A percentile compares a stretch with the other conserved stretches of the same genome.
Evolutionary conservation across 2,797 vertebrate species (phyloP).

Genomic region (Rhinogobio ventralis): DNA sequence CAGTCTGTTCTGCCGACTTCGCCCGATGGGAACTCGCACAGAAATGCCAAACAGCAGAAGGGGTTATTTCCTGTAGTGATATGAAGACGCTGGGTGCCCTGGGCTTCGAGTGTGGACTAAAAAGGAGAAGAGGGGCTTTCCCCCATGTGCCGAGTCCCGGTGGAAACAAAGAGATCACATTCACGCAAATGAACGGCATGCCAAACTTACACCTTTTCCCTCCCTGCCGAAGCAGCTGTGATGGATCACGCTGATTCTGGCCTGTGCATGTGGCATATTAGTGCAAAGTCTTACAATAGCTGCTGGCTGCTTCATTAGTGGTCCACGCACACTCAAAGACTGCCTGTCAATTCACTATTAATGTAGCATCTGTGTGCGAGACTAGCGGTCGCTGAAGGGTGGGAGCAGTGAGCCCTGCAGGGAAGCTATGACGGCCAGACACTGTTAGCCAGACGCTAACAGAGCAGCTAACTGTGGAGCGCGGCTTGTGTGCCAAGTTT

Average conservation of each 20-base stretch:
- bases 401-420: slow-evolving; percentile 49
- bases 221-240: slow-evolving; percentile 17
- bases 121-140: slow-evolving; percentile 17
- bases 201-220: slow-evolving; percentile 38
- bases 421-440: slow-evolving; percentile 45
- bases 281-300: slow-evolving; percentile 57
- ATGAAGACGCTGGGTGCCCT: slow-evolving; percentile 46
- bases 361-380: slow-evolving; percentile 77
- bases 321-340: slow-evolving; percentile 73
- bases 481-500: slow-evolving; percentile 45
- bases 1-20: slow-evolving; percentile 61
- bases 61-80: slow-evolving; percentile 63
- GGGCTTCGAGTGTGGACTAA: slow-evolving; percentile 57
- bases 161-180: slow-evolving; percentile 32
- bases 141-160: not conserved
- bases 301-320: slow-evolving; percentile 75
- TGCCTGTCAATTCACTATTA: slow-evolving; percentile 78
- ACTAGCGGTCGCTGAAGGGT: slow-evolving; percentile 48
- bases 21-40: slow-evolving; percentile 68
- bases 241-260: slow-evolving; percentile 32
- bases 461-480: slow-evolving; percentile 46
- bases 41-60: slow-evolving; percentile 77
- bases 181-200: not conserved
- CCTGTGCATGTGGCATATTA: slow-evolving; percentile 36
- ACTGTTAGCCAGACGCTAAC: slow-evolving; percentile 44